Percentiles rank a stretch among this genome's conserved stretches.
These are phyloP conservation scores for Chelonia mydas DNA, from an alignment of 2,797 vertebrate species.

Conservation along the genomic window DNA sequence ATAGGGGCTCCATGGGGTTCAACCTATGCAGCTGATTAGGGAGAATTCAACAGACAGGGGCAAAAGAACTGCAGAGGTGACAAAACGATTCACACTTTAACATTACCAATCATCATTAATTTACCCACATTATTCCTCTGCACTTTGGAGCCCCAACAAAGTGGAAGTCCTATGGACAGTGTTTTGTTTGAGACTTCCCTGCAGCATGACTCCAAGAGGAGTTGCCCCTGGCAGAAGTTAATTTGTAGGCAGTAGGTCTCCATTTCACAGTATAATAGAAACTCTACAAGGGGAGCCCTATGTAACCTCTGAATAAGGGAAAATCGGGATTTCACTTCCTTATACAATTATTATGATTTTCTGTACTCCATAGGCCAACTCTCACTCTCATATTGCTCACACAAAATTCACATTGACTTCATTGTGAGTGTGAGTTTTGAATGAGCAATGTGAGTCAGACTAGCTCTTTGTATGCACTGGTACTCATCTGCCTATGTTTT, in stretches of 20 bases:
- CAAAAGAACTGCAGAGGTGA: neutral
- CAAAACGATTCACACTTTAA: neutral
- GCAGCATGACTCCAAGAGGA: neutral
- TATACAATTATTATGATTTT: neutral
- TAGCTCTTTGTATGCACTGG: neutral
- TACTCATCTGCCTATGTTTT: neutral
- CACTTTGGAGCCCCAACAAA: neutral
- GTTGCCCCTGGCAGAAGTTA: neutral
- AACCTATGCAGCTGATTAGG: neutral
- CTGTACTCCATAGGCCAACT: neutral
- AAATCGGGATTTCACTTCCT: neutral
- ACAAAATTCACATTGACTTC: neutral
- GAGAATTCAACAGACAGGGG: neutral
- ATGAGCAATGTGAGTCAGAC: neutral
- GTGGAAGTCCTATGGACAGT: neutral
- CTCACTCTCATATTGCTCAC: neutral
- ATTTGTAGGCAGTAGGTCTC: neutral
- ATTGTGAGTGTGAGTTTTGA: neutral
- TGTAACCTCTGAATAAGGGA: neutral
- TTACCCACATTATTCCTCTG: neutral
- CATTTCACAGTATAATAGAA: neutral
- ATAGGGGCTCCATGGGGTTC: neutral
- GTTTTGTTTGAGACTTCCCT: neutral
- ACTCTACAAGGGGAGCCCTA: neutral
- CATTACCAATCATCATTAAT: neutral